Evolutionary conservation across 2,888 invertebrate genomes (phyloP).

Genomic region (Eremobia ochroleuca): DNA sequence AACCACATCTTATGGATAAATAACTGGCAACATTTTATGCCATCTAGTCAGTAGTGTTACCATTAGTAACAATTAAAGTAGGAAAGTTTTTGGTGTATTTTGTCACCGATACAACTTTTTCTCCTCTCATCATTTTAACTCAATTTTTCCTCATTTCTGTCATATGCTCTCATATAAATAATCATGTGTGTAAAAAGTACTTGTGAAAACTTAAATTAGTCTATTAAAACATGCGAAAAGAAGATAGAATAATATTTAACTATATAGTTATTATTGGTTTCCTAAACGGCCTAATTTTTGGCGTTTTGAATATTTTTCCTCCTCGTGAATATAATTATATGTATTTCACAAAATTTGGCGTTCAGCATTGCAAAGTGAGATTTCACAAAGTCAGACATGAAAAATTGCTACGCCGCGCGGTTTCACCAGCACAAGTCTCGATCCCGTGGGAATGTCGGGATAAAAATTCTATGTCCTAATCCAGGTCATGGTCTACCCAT

Average conservation of each 20-base stretch:
- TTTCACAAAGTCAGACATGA: too few species aligned
- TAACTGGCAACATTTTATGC: constrained; percentile 8
- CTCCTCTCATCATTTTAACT: not conserved
- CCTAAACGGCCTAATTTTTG: constrained; percentile 37
- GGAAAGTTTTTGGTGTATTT: constrained; percentile 12
- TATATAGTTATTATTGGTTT: not conserved
- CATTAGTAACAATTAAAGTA: too few species aligned
- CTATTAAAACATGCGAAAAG: not conserved
- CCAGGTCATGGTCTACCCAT: too few species aligned
- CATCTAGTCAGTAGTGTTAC: not conserved
- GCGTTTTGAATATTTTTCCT: not conserved
- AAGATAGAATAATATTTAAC: not conserved
- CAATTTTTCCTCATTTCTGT: constrained; percentile 10
- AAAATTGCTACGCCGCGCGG: too few species aligned
- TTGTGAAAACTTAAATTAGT: constrained; percentile 22
- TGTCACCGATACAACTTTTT: constrained; percentile 8
- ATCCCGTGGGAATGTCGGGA: too few species aligned
- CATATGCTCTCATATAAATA: constrained; percentile 17
- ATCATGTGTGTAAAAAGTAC: constrained; percentile 30
- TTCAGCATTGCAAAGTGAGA: not conserved
- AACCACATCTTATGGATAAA: not conserved
- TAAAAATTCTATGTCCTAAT: too few species aligned
- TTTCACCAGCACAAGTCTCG: too few species aligned
- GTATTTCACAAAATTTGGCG: not conserved
- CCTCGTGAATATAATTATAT: not conserved